Percentiles rank a stretch among this genome's conserved stretches.
Conservation (phyloP, 2,113 vertebrate species). For the Anser cygnoides region DNA sequence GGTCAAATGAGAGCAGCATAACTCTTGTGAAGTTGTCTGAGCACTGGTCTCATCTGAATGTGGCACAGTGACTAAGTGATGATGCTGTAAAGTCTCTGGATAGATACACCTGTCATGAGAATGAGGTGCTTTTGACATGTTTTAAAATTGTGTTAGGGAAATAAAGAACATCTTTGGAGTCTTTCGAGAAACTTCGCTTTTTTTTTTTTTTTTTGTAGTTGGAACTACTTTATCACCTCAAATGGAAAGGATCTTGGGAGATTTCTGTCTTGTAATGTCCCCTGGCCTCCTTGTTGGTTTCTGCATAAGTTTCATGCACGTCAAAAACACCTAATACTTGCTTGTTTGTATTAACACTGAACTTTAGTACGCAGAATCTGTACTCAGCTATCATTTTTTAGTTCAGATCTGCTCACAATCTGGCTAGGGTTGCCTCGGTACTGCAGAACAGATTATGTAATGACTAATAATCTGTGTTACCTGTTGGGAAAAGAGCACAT, state of each 20-base stretch:
- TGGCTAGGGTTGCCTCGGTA: not conserved
- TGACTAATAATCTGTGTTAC: accelerated
- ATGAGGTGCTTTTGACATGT: not conserved
- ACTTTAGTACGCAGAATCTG: not conserved
- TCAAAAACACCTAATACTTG: not conserved
- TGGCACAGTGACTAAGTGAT: not conserved
- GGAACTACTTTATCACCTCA: not conserved
- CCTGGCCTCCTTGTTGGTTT: not conserved
- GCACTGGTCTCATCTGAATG: not conserved
- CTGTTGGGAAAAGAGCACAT: not conserved
- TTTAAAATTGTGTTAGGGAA: not conserved
- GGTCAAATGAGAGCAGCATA: not conserved
- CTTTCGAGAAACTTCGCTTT: not conserved
- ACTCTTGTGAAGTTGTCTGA: not conserved
- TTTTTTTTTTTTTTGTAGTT: not conserved
- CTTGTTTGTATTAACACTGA: not conserved
- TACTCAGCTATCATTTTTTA: not conserved
- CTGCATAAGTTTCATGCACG: accelerated
- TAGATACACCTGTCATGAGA: not conserved
- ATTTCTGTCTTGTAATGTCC: not conserved
- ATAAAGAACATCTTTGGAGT: not conserved
- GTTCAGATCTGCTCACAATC: not conserved
- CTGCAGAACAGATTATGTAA: not conserved
- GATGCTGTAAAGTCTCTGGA: not conserved
- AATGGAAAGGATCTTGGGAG: not conserved